These are phyloP conservation scores for Synanceia verrucosa DNA, from an alignment of 2,797 vertebrate species.

Conservation along the genomic window DNA sequence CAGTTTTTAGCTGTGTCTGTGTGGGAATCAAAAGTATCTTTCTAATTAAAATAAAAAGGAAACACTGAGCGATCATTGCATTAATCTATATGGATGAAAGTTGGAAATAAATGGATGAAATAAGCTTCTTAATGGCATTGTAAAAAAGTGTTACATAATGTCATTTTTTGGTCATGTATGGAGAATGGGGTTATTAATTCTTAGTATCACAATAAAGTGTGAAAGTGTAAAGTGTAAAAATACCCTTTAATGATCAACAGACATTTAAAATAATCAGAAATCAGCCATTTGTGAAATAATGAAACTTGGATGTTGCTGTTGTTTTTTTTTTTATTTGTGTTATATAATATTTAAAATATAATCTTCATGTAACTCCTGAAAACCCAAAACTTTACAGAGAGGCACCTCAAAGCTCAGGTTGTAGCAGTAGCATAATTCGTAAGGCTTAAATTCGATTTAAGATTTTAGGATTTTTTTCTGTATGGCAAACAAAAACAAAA, in stretches of 20 bases:
- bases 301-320: neutral
- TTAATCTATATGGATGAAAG: neutral
- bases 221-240: too few relatives aligned
- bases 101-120: neutral
- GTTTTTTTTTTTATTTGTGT: neutral
- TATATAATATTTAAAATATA: too few relatives aligned
- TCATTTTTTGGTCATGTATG: neutral
- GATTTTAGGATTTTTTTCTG: too few relatives aligned
- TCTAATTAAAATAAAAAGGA: neutral
- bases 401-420: too few relatives aligned
- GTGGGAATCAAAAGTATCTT: neutral
- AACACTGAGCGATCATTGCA: neutral
- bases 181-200: neutral
- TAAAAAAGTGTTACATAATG: too few relatives aligned
- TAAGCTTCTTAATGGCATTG: too few relatives aligned
- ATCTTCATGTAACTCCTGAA: neutral
- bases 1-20: neutral
- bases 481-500: too few relatives aligned
- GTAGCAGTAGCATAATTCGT: too few relatives aligned
- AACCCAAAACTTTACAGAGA: too few relatives aligned
- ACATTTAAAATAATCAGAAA: too few relatives aligned
- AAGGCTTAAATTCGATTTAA: too few relatives aligned
- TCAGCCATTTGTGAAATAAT: neutral
- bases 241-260: neutral
- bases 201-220: neutral